These are phyloP conservation scores for Thymelicus acteon DNA, from an alignment of 2,888 invertebrate species.

Conservation along the genomic window DNA sequence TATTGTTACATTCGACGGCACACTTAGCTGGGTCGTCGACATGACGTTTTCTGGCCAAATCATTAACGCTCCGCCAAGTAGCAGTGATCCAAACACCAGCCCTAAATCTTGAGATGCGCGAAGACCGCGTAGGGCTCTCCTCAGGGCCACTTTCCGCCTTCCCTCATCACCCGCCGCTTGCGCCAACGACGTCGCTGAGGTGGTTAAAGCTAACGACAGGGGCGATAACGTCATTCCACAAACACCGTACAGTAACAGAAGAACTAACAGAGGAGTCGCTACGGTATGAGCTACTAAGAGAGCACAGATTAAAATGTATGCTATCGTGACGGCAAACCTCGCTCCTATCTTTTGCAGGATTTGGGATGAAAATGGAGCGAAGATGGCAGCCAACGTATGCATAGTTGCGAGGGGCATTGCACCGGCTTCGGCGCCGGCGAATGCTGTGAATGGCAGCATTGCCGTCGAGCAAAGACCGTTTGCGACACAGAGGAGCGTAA, in stretches of 20 bases:
- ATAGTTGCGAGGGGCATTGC: slow-evolving; percentile 86
- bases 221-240: slow-evolving; percentile 86
- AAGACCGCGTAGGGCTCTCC: slow-evolving; percentile 72
- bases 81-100: slow-evolving; percentile 69
- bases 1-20: slow-evolving; percentile 64
- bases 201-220: slow-evolving; percentile 83
- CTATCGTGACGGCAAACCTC: slow-evolving; percentile 70
- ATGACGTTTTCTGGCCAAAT: slow-evolving; percentile 75
- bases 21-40: slow-evolving; percentile 71
- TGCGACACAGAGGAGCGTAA: slow-evolving; percentile 83
- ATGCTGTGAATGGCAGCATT: slow-evolving; percentile 84
- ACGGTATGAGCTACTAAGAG: slow-evolving; percentile 86
- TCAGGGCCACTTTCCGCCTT: slow-evolving; percentile 67
- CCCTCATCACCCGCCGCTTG: slow-evolving; percentile 80
- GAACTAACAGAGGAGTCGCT: slow-evolving; percentile 65
- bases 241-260: slow-evolving; percentile 69
- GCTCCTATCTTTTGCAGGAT: slow-evolving; percentile 75
- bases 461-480: slow-evolving; percentile 88
- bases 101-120: slow-evolving; percentile 78
- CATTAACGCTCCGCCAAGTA: slow-evolving; percentile 78
- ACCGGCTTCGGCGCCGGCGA: slow-evolving; percentile 82
- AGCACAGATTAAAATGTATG: slow-evolving; percentile 83
- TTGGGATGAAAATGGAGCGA: slow-evolving; percentile 77
- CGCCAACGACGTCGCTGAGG: slow-evolving; percentile 84
- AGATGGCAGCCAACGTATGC: slow-evolving; percentile 86